phyloP scores from a whole-genome alignment of 2,888 invertebrate species.

The Bellardia pandia region DNA sequence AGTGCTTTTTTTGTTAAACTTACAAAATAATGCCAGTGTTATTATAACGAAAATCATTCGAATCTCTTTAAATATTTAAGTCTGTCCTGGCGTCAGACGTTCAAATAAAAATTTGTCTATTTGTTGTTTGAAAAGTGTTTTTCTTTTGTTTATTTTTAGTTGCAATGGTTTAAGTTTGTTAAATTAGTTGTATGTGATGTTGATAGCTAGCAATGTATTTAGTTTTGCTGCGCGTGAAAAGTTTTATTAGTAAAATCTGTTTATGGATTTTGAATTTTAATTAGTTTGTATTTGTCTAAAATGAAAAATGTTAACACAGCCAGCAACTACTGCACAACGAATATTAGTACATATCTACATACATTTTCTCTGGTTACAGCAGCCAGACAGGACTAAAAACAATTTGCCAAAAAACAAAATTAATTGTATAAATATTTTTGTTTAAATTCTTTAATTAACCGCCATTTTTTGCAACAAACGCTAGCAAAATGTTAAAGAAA shows the following conservation, averaged over 20 bases:
- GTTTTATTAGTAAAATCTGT: slow-evolving; percentile 84
- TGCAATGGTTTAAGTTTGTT: slow-evolving; percentile 28
- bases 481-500: slow-evolving; percentile 3
- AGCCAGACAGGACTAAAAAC: slow-evolving; percentile 17
- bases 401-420: not conserved
- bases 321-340: not conserved
- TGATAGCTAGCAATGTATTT: not conserved
- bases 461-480: slow-evolving; percentile 19
- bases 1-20: too few relatives aligned
- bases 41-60: too few relatives aligned
- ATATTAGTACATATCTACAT: not conserved
- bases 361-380: slow-evolving; percentile 6
- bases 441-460: slow-evolving; percentile 58
- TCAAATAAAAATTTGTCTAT: slow-evolving; percentile 68
- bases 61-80: not conserved
- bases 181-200: slow-evolving; percentile 46
- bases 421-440: slow-evolving; percentile 26
- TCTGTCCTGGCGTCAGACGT: slow-evolving; percentile 64
- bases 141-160: slow-evolving; percentile 37
- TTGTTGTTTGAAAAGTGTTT: slow-evolving; percentile 26
- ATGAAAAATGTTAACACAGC: slow-evolving; percentile 48
- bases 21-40: too few relatives aligned
- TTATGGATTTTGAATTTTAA: slow-evolving; percentile 84
- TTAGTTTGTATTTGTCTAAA: slow-evolving; percentile 79
- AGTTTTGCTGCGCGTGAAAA: slow-evolving; percentile 78